Evolutionary conservation across 2,113 vertebrate genomes (phyloP).

Genomic region (Oncorhynchus keta): DNA sequence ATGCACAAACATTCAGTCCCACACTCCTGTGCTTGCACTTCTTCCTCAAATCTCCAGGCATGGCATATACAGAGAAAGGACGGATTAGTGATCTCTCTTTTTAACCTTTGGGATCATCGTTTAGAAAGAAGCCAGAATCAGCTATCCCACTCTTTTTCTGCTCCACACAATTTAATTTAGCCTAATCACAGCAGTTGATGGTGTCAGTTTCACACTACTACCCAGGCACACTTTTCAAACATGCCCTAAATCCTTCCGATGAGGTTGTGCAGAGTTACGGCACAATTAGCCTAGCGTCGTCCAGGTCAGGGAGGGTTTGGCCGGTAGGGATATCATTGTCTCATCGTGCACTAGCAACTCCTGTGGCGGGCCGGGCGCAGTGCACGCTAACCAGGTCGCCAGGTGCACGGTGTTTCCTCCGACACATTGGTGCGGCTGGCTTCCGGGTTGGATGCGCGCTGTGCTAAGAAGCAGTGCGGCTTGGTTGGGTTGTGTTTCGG

Average conservation of each 20-base stretch:
- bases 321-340: too few species aligned
- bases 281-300: too few species aligned
- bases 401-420: too few species aligned
- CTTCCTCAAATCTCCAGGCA: constrained; percentile 1
- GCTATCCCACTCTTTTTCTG: background rate
- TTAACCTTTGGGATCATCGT: constrained; percentile 12
- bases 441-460: too few species aligned
- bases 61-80: constrained; percentile 1
- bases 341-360: too few species aligned
- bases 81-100: constrained; percentile 12
- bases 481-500: too few species aligned
- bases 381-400: too few species aligned
- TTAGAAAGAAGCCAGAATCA: constrained; percentile 18
- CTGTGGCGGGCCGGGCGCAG: too few species aligned
- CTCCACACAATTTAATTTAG: background rate
- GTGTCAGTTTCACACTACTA: background rate
- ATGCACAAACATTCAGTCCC: background rate
- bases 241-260: background rate
- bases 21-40: background rate
- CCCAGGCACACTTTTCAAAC: background rate
- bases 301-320: too few species aligned
- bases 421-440: too few species aligned
- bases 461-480: too few species aligned
- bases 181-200: background rate
- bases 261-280: too few species aligned